phyloP scores from a whole-genome alignment of 2,113 vertebrate genomes.

The Butorides virescens region DNA sequence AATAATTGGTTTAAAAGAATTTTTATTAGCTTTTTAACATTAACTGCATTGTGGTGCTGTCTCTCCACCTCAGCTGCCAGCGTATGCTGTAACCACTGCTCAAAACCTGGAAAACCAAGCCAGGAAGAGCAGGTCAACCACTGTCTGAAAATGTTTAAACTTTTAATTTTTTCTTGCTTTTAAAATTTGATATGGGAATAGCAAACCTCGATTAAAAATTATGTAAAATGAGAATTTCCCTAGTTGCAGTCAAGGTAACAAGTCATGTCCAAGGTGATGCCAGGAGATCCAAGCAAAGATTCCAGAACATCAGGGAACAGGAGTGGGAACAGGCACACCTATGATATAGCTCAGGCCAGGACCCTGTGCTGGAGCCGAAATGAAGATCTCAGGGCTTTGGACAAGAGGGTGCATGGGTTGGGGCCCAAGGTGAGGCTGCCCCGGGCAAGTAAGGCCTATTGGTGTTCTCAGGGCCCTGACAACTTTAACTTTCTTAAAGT shows the following conservation, averaged over 20 bases:
- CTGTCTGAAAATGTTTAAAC: background rate
- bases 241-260: background rate
- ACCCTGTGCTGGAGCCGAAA: background rate
- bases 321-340: background rate
- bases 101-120: background rate
- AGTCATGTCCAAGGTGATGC: background rate
- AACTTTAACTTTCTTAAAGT: background rate
- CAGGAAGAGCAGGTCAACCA: background rate
- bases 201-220: background rate
- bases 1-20: background rate
- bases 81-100: background rate
- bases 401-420: background rate
- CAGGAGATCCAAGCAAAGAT: fast-evolving
- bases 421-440: background rate
- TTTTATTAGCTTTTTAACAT: background rate
- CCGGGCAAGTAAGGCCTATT: background rate
- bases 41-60: background rate
- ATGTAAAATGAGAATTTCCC: background rate
- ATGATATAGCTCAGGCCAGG: background rate
- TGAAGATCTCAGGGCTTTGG: background rate
- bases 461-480: background rate
- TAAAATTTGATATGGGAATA: background rate
- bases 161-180: background rate
- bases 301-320: background rate
- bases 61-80: background rate